Evolutionary conservation across 1,140 invertebrate species (phyloP), one percentile per base, ranked within the genome.

Genomic region (Drosophila pachea): DNA sequence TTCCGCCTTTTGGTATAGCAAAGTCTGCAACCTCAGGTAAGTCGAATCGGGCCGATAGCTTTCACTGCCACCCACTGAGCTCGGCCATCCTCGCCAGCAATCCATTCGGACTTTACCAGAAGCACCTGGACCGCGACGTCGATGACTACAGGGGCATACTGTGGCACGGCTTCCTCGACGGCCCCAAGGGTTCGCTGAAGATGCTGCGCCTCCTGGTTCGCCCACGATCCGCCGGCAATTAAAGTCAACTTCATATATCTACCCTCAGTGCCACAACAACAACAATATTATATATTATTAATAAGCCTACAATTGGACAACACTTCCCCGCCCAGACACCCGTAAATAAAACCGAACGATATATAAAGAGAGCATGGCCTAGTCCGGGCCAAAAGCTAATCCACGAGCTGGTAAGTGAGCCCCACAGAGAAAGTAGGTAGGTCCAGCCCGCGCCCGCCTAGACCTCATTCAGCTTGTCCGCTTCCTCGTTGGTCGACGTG

Each of bases 151-250:
- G 68, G 38, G 81, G 81, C 12, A 86, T 86, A 4, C 32, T 86
- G 48, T 86, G 81, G 82, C 67, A 36, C 0, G 81, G 81, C 0
- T 86, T 86, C 12, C 68, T 86, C 0, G 68, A 86, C 9, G 81
- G 81, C 0, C 81, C 81, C 54, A 86, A 81, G 16, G 81, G 81
- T 1, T 86, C 81, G 1, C 67, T 86, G 9, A 86, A 81, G 42
- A 40, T 48, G 6, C 33, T 86, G 7, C 81, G 77, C 11, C 62
- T 86, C 59, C 29, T 74, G n/a, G 38, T 86, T 7, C 76, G 81
- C n/a, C 81, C 81, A 3, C 76, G 73, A 4, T 4, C 14, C 14
- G 29, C 7, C 32, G 33, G 29, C 40, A 68, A 36, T 11, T 59
- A 52, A 38, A 42, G 4, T n/a, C 29, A 52, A 5, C 31, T 43